A percentile compares a stretch with the other conserved stretches of the same genome.
These are phyloP conservation scores for Pemphredon lugubris DNA, from an alignment of 2,888 invertebrate genomes.

Conservation along the genomic window DNA sequence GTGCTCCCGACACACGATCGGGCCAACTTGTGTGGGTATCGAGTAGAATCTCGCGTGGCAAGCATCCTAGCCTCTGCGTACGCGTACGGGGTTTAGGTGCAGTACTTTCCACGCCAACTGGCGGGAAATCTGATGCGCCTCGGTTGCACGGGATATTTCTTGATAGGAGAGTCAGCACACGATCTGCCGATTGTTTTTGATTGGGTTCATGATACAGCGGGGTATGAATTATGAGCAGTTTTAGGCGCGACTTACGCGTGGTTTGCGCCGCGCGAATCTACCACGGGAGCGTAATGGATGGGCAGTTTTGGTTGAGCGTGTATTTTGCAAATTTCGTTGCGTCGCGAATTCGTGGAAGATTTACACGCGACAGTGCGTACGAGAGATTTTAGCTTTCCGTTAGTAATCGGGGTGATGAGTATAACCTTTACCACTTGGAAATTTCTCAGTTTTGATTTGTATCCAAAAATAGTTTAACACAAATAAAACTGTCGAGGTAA, in stretches of 20 bases:
- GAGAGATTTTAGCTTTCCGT: neutral
- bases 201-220: too few relatives aligned
- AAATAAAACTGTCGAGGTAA: too few relatives aligned
- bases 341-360: too few relatives aligned
- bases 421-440: too few relatives aligned
- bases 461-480: too few relatives aligned
- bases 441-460: too few relatives aligned
- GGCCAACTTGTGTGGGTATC: slow-evolving; percentile 1
- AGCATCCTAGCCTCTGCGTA: slow-evolving; percentile 3
- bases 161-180: neutral
- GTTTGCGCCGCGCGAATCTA: too few relatives aligned
- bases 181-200: too few relatives aligned
- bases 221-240: neutral
- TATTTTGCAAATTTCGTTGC: too few relatives aligned
- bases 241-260: neutral
- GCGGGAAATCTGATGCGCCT: neutral
- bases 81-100: slow-evolving; percentile 9
- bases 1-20: slow-evolving; percentile 10
- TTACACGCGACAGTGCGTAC: neutral
- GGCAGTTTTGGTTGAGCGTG: too few relatives aligned
- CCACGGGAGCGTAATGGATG: too few relatives aligned
- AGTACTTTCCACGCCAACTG: neutral
- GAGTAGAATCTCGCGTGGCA: slow-evolving; percentile 13
- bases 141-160: neutral
- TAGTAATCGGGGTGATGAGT: too few relatives aligned